Conservation (phyloP, 1,140 invertebrate species). For the Battus philenor region DNA sequence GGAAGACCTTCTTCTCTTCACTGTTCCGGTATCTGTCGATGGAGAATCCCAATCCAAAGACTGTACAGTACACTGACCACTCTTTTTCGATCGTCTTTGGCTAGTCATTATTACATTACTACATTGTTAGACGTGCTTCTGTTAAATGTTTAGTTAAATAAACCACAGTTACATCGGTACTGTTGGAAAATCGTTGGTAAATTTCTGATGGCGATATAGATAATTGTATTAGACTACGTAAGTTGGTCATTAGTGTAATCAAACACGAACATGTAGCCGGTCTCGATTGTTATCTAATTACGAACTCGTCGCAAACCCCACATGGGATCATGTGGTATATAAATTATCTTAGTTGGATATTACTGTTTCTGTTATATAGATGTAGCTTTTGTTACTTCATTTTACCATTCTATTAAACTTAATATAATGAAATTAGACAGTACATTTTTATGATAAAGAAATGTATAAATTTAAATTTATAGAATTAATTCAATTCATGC, state of each 20-base stretch:
- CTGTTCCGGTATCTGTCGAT: constrained; percentile 80
- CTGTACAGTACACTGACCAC: constrained; percentile 51
- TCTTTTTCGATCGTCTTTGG: constrained; percentile 66
- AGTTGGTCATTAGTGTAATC: constrained; percentile 43
- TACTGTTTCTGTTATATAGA: no score
- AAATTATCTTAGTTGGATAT: no score
- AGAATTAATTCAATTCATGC: no score
- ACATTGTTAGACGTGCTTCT: constrained; percentile 38
- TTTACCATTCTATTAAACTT: no score
- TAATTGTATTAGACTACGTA: constrained; percentile 27
- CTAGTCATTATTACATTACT: constrained; percentile 67
- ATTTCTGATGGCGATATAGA: constrained; percentile 26
- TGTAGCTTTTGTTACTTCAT: no score
- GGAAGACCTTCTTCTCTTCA: constrained; percentile 78
- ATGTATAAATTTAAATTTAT: no score
- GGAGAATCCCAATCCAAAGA: constrained; percentile 82
- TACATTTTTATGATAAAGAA: no score
- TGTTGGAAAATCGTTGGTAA: constrained; percentile 43
- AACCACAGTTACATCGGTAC: constrained; percentile 11
- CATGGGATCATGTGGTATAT: constrained; percentile 44
- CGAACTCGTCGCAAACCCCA: constrained; percentile 45
- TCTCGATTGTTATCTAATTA: constrained; percentile 67
- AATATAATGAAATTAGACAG: no score
- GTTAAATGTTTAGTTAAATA: constrained; percentile 5
- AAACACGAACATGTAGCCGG: constrained; percentile 41